phyloP scores from a whole-genome alignment of 2,888 invertebrate species.

The Aethes cnicana region DNA sequence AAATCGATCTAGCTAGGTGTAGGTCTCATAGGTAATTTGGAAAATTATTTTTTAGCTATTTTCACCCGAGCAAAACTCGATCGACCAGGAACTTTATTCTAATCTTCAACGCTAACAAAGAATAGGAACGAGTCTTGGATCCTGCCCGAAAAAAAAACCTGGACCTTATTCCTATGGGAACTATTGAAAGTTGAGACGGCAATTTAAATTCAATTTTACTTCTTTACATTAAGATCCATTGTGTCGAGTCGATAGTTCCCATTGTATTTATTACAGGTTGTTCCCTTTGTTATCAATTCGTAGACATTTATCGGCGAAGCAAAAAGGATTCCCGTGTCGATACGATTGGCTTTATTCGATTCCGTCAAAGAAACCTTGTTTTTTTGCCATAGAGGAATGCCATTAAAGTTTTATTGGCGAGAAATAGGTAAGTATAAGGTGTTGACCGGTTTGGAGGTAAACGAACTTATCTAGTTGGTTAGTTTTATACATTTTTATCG shows the following conservation, averaged over 20 bases:
- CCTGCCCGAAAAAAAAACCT: slow-evolving; percentile 18
- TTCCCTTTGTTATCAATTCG: slow-evolving; percentile 55
- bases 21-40: too few relatives aligned
- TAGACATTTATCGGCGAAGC: slow-evolving; percentile 41
- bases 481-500: slow-evolving; percentile 19
- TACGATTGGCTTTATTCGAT: slow-evolving; percentile 55
- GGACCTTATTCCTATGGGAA: slow-evolving; percentile 30
- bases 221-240: slow-evolving; percentile 10
- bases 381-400: slow-evolving; percentile 41
- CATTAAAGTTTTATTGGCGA: slow-evolving; percentile 45
- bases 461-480: slow-evolving; percentile 24
- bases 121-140: neutral
- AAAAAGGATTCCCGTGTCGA: slow-evolving; percentile 68
- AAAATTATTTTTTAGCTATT: too few relatives aligned
- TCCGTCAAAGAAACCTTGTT: slow-evolving; percentile 54
- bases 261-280: slow-evolving; percentile 39
- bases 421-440: slow-evolving; percentile 31
- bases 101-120: slow-evolving; percentile 28
- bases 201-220: slow-evolving; percentile 11
- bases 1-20: too few relatives aligned
- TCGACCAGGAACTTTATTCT: slow-evolving; percentile 41
- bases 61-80: too few relatives aligned
- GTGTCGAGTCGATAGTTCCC: slow-evolving; percentile 34
- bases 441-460: slow-evolving; percentile 19
- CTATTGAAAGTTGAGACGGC: neutral